These are phyloP conservation scores for Darevskia nairensis DNA, from an alignment of 2,797 vertebrate species.

Conservation along the genomic window DNA sequence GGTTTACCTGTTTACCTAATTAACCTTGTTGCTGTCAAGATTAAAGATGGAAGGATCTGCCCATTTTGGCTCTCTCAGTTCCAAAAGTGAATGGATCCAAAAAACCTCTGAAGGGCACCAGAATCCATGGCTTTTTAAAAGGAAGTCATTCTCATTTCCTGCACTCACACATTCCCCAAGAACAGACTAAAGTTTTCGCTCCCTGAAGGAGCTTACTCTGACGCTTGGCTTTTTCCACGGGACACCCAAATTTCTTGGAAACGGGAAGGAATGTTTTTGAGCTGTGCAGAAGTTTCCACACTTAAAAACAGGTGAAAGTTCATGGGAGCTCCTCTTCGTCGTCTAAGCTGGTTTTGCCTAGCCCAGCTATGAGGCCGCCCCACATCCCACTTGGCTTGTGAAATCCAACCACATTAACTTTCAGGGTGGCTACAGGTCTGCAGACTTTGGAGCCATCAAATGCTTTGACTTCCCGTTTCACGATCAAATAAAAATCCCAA, in stretches of 20 bases:
- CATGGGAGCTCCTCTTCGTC: background rate
- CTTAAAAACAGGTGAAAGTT: background rate
- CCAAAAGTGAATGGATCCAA: too few relatives aligned
- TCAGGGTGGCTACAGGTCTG: rapidly evolving
- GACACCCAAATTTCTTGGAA: slow-evolving; percentile 6
- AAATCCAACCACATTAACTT: background rate
- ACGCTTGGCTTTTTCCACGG: rapidly evolving
- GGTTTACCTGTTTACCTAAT: too few relatives aligned
- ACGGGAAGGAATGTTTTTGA: background rate
- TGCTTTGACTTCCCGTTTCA: background rate
- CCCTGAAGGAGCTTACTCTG: background rate
- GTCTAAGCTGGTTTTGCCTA: background rate
- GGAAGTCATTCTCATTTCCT: background rate
- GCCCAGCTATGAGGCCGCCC: background rate
- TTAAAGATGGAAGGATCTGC: too few relatives aligned
- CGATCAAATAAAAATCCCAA: rapidly evolving
- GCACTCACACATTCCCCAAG: rapidly evolving
- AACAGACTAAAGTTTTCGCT: background rate
- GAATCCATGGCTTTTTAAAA: background rate
- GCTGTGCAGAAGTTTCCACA: background rate
- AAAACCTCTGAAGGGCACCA: too few relatives aligned
- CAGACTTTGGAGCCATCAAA: background rate
- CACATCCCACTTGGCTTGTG: background rate
- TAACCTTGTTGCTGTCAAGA: too few relatives aligned
- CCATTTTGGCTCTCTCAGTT: too few relatives aligned